Conservation (phyloP, 2,888 invertebrate genomes). For the Ormyrus thymus region DNA sequence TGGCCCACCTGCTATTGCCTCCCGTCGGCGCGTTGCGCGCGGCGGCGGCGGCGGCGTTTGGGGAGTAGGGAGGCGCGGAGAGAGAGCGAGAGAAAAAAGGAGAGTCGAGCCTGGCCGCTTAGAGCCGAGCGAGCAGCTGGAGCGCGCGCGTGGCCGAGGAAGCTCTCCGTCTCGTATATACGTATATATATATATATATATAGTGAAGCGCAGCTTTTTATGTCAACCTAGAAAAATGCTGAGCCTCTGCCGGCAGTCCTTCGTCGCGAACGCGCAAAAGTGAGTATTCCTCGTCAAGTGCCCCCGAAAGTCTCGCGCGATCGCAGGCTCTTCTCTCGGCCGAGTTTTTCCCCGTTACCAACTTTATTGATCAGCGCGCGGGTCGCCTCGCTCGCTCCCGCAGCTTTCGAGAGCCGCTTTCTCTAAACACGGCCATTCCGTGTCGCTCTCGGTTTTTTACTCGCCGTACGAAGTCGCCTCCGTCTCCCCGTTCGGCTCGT, state of each 20-base stretch:
- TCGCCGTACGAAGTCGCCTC: background rate
- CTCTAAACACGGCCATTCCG: conserved; percentile 31
- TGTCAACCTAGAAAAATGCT: conserved; percentile 63
- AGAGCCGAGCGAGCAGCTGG: conserved; percentile 1
- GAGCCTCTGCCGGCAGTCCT: conserved; percentile 68
- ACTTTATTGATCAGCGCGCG: conserved; percentile 19
- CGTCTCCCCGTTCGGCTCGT: background rate
- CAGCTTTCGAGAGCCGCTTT: background rate
- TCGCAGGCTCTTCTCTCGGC: too few species aligned
- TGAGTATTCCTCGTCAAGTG: conserved; percentile 62
- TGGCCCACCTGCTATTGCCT: background rate
- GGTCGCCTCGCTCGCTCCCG: background rate
- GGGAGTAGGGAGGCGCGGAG: background rate
- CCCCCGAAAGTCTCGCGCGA: too few species aligned
- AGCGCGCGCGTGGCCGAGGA: background rate
- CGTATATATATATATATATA: background rate
- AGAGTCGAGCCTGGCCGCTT: conserved; percentile 7
- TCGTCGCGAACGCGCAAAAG: conserved; percentile 71
- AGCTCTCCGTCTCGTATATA: background rate
- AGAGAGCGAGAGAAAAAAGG: conserved; percentile 15
- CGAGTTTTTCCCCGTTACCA: background rate
- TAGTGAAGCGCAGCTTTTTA: conserved; percentile 18
- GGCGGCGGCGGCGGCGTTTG: background rate
- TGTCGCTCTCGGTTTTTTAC: background rate
- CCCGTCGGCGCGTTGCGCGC: background rate